Percentiles rank a stretch among this genome's conserved stretches.
Evolutionary conservation across 2,113 vertebrate genomes (phyloP).

Genomic region (Gymnarchus niloticus): DNA sequence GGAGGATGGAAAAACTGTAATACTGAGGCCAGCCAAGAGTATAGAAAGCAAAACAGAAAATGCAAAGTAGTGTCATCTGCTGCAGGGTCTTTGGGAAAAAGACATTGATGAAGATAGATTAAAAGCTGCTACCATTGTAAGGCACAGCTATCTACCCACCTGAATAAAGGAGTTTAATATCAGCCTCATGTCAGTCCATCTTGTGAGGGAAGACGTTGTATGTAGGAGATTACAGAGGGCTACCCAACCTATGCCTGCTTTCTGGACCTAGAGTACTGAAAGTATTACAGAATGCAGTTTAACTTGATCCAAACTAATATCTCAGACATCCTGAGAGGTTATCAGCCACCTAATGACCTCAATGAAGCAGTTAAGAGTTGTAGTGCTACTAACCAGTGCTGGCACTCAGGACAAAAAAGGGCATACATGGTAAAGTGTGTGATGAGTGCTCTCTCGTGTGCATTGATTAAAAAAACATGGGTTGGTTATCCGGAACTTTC

Average conservation of each 20-base stretch:
- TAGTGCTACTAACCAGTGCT: neutral
- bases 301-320: neutral
- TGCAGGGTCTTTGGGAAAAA: slow-evolving; percentile 7
- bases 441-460: neutral
- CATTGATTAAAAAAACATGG: neutral
- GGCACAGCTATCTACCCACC: neutral
- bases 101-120: neutral
- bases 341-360: neutral
- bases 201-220: neutral
- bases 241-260: neutral
- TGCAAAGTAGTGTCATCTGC: neutral
- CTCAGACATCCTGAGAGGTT: neutral
- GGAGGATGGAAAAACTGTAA: too few species aligned
- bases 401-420: neutral
- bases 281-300: too few species aligned
- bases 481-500: neutral
- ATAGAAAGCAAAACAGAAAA: neutral
- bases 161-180: neutral
- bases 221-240: neutral
- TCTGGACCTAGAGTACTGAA: too few species aligned
- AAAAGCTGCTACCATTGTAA: neutral
- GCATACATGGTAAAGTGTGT: neutral
- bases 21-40: neutral
- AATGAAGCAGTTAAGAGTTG: neutral
- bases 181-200: neutral